A percentile compares a stretch with the other conserved stretches of the same genome.
phyloP scores from a whole-genome alignment of 2,888 invertebrate species.

The Apodemia hepburni region DNA sequence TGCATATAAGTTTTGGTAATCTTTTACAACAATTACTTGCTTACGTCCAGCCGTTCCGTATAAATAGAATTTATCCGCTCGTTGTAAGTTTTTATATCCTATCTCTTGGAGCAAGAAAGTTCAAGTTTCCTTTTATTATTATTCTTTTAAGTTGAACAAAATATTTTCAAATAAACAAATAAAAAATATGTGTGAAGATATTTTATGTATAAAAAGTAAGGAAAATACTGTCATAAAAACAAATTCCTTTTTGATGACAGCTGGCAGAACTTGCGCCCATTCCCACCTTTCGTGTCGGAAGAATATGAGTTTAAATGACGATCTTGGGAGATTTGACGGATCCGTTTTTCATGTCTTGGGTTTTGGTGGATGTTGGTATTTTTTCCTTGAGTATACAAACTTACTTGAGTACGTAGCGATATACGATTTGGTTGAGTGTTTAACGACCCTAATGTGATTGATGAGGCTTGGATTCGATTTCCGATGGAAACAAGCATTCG shows the following conservation, averaged over 20 bases:
- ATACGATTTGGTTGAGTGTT: no score
- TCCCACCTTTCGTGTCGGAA: background rate
- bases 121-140: background rate
- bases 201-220: no score
- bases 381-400: background rate
- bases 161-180: background rate
- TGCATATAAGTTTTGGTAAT: background rate
- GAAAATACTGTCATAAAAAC: background rate
- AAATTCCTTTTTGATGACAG: conserved; percentile 6
- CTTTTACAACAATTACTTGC: background rate
- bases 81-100: background rate
- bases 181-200: no score
- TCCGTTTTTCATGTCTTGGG: background rate
- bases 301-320: background rate
- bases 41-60: background rate
- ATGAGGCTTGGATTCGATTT: no score
- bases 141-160: background rate
- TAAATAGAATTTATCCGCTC: background rate
- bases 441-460: no score
- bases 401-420: no score
- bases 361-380: background rate
- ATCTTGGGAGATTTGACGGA: conserved; percentile 1
- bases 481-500: no score
- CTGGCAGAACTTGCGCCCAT: background rate
- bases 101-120: background rate